These are phyloP conservation scores for Papilio polytes DNA, from an alignment of 1,140 invertebrate genomes.

Conservation along the genomic window DNA sequence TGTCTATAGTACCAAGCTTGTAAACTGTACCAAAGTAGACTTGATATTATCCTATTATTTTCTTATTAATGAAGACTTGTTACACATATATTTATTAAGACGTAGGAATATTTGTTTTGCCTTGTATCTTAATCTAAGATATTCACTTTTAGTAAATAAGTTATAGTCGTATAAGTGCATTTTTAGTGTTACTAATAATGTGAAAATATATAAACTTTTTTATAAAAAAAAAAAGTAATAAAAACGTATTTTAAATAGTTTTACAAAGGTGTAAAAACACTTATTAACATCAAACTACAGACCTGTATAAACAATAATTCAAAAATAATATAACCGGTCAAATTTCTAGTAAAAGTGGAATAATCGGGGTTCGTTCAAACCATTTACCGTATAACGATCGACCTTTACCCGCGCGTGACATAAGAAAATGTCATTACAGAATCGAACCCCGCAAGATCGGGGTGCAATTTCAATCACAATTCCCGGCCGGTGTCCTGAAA, in stretches of 20 bases:
- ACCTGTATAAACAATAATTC: neutral
- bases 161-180: too few relatives aligned
- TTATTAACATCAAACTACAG: too few relatives aligned
- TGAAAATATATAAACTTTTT: too few relatives aligned
- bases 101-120: neutral
- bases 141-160: neutral
- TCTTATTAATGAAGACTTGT: slow-evolving; percentile 9
- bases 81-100: neutral
- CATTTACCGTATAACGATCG: neutral
- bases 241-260: too few relatives aligned
- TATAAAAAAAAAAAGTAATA: too few relatives aligned
- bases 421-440: slow-evolving; percentile 54
- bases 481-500: slow-evolving; percentile 52
- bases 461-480: slow-evolving; percentile 77
- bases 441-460: slow-evolving; percentile 59
- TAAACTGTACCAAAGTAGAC: neutral
- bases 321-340: neutral
- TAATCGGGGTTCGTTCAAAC: neutral
- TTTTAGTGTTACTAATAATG: too few relatives aligned
- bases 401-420: slow-evolving; percentile 43
- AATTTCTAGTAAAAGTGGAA: neutral
- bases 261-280: too few relatives aligned
- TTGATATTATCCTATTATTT: slow-evolving; percentile 30
- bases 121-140: neutral
- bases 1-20: neutral